A percentile compares a stretch with the other conserved stretches of the same genome.
phyloP scores from a whole-genome alignment of 2,888 invertebrate species.

The Drosophila picticornis region DNA sequence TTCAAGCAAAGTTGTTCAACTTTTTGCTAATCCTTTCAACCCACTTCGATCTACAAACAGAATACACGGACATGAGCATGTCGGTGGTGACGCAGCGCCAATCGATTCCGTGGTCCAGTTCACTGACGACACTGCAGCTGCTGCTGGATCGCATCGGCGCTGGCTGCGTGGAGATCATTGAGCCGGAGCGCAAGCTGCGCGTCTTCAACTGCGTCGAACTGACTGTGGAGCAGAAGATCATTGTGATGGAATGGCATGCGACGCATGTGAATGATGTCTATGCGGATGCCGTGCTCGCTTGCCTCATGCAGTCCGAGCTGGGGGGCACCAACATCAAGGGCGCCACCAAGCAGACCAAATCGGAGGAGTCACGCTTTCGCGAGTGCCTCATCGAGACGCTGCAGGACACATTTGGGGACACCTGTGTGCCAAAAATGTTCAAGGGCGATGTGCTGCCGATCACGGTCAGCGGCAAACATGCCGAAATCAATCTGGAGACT shows the following conservation, averaged over 20 bases:
- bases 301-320: conserved; percentile 93
- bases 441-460: conserved; percentile 95
- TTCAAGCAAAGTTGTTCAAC: neutral
- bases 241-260: conserved; percentile 97
- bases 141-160: conserved; percentile 91
- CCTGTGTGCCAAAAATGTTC: conserved; percentile 96
- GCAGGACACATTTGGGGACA: conserved; percentile 97
- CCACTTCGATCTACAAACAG: conserved; percentile 45
- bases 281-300: conserved; percentile 97
- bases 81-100: conserved; percentile 96
- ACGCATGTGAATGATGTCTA: conserved; percentile 99
- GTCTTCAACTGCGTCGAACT: conserved; percentile 95
- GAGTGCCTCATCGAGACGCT: conserved; percentile 86
- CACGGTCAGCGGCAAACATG: conserved; percentile 93
- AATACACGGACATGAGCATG: conserved; percentile 98
- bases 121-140: conserved; percentile 89
- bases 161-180: conserved; percentile 89
- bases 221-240: conserved; percentile 91
- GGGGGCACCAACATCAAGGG: conserved; percentile 88
- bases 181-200: conserved; percentile 90
- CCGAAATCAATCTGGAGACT: conserved; percentile 93
- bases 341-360: conserved; percentile 88
- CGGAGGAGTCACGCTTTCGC: conserved; percentile 96
- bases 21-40: too few species aligned
- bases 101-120: conserved; percentile 92